Base-by-base conservation (phyloP, 1,140 invertebrate genomes). In the Laupala kohalensis region DNA sequence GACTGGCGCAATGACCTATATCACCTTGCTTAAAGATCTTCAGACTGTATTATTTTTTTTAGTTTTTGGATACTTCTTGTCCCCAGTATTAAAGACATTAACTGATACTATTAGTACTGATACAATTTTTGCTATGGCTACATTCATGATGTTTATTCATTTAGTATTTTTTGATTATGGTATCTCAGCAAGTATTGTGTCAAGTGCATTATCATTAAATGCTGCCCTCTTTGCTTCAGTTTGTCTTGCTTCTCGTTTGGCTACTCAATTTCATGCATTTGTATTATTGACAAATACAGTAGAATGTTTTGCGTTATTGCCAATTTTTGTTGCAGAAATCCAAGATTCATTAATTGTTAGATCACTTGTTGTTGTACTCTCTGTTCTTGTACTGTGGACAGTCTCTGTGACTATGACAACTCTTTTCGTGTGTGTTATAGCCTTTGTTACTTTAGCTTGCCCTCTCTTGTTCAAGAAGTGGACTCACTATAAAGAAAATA, bases 41-140 rank as follows among this genome's bases (percentile, higher is more conserved):
- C 86, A 88, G 79, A 92, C 88, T 4, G 83, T 90, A 0, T 77
- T 91, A 69, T 89, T 93, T 25, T 97, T 94, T 78, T 78, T 94
- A 4, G 85, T 90, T 0, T 91, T 95, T 78, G 92, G 92, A 25
- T 94, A 92, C 77, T 85, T 94, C 62, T 84, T 96, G 66, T 95
- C 94, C 0, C 95, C 95, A 0, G 86, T 97, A 26, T 81, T 98
- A n/a, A 93, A 96, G 80, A 97, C 94, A 0, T 83, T 98, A 30
- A 98, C 97, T 0, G 93, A 96, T 79, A 95, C 94, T 0, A 92
- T 98, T 0, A 96, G 94, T 77, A 98, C 96, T 1, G 96, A 99
- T 79, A 97, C 96, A 3, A 97, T 98, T 78, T 97, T 97, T 77
- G 91, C 92, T 1, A 94, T 90, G 84, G 89, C 94, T 25, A 88